These are phyloP conservation scores for Crocodylus rhombifer DNA, from an alignment of 2,797 vertebrate genomes.

Conservation along the genomic window DNA sequence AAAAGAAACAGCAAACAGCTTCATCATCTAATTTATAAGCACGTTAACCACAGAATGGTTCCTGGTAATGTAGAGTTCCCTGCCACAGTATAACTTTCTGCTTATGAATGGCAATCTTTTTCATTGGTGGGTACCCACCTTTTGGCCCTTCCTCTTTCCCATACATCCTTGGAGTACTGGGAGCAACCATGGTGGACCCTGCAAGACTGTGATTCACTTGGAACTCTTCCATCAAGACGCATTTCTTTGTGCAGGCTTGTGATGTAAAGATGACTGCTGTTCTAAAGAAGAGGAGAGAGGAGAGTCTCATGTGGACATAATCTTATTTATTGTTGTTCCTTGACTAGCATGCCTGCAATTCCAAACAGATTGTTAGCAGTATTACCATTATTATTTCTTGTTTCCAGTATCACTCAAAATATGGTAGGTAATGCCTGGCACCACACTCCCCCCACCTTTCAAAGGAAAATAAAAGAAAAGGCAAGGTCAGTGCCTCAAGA, in stretches of 20 bases:
- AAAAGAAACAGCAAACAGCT: not conserved
- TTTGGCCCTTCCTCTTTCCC: not conserved
- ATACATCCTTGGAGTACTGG: not conserved
- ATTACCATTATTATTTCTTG: not conserved
- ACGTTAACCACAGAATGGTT: not conserved
- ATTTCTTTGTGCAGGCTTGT: not conserved
- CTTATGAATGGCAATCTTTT: not conserved
- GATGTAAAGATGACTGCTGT: not conserved
- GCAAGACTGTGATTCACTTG: no score
- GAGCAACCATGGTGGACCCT: not conserved
- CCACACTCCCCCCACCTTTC: no score
- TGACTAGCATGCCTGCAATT: constrained; percentile 32
- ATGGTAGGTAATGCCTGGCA: not conserved
- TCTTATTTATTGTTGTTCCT: constrained; percentile 4
- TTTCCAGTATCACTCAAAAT: constrained; percentile 42
- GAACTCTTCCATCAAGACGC: not conserved
- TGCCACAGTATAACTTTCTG: not conserved
- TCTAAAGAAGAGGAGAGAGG: not conserved
- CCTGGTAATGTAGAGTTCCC: not conserved
- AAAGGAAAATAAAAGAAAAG: no score
- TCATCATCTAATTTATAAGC: not conserved
- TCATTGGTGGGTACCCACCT: not conserved
- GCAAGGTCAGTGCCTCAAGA: no score
- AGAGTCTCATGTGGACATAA: not conserved
- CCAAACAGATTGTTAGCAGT: not conserved